Conservation (phyloP, 2,888 invertebrate genomes). For the Seira ritae region DNA sequence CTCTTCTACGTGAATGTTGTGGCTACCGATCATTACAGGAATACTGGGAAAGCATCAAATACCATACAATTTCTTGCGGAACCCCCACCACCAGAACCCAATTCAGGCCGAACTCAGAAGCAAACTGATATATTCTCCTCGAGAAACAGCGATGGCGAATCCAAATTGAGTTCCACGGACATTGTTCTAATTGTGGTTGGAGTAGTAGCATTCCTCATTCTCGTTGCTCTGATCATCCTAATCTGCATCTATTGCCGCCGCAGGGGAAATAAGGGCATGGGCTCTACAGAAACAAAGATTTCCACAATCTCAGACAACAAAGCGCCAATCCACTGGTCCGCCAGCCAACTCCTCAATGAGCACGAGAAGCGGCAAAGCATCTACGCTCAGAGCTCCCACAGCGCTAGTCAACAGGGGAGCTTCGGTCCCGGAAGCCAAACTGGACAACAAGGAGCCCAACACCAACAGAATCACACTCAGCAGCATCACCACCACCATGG, state of each 20-base stretch:
- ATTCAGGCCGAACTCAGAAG: conserved; percentile 60
- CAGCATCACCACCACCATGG: conserved; percentile 48
- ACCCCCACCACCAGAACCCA: conserved; percentile 59
- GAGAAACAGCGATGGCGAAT: conserved; percentile 32
- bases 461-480: conserved; percentile 32
- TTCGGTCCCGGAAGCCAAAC: conserved; percentile 35
- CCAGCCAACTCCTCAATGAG: conserved; percentile 80
- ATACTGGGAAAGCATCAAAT: conserved; percentile 64
- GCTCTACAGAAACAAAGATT: conserved; percentile 71
- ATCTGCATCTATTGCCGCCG: conserved; percentile 77
- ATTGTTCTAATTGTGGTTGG: conserved; percentile 78
- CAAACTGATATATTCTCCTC: conserved; percentile 56
- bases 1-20: conserved; percentile 65
- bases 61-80: conserved; percentile 60
- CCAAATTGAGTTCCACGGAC: conserved; percentile 74
- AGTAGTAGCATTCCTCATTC: conserved; percentile 76
- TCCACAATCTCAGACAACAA: conserved; percentile 72
- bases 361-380: conserved; percentile 80
- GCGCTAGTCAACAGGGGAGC: conserved; percentile 59
- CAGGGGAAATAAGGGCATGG: conserved; percentile 70
- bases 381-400: conserved; percentile 73
- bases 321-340: conserved; percentile 75
- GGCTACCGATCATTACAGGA: conserved; percentile 63
- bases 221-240: conserved; percentile 77
- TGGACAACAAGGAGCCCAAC: conserved; percentile 36